Evolutionary conservation across 2,113 vertebrate genomes (phyloP).

Genomic region (Gulo gulo): DNA sequence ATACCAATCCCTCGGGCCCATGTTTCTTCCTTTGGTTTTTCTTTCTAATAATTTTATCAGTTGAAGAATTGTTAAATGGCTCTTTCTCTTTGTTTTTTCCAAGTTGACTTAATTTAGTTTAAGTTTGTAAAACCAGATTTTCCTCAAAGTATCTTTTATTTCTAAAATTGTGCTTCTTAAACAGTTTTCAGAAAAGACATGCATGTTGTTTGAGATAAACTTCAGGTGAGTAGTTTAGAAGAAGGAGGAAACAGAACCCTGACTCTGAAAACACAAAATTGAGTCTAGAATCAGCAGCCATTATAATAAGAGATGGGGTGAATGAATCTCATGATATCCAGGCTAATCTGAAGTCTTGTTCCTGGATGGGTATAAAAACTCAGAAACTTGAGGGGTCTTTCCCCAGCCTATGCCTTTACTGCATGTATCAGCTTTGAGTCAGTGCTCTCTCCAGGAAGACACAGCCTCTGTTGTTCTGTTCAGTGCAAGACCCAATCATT

Average conservation of each 20-base stretch:
- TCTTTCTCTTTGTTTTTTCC: neutral
- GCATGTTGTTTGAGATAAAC: neutral
- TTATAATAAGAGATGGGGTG: no score
- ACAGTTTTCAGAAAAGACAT: neutral
- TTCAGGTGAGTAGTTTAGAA: neutral
- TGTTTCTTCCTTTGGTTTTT: neutral
- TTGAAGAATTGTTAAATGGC: neutral
- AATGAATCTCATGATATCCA: neutral
- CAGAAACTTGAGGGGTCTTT: neutral
- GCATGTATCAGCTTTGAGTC: neutral
- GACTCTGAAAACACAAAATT: neutral
- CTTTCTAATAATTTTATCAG: neutral
- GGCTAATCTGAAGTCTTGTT: neutral
- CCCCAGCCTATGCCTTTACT: neutral
- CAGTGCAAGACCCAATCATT: neutral
- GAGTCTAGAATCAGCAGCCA: neutral
- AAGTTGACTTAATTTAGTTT: neutral
- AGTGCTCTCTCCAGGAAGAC: rapidly evolving
- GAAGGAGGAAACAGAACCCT: neutral
- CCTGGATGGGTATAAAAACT: neutral
- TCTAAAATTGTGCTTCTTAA: neutral
- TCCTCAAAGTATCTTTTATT: neutral
- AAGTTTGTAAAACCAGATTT: neutral
- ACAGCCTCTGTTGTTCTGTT: neutral
- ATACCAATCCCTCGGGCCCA: neutral